Base-by-base conservation (phyloP, 1,140 invertebrate species). In the Drosophila arawakana region DNA sequence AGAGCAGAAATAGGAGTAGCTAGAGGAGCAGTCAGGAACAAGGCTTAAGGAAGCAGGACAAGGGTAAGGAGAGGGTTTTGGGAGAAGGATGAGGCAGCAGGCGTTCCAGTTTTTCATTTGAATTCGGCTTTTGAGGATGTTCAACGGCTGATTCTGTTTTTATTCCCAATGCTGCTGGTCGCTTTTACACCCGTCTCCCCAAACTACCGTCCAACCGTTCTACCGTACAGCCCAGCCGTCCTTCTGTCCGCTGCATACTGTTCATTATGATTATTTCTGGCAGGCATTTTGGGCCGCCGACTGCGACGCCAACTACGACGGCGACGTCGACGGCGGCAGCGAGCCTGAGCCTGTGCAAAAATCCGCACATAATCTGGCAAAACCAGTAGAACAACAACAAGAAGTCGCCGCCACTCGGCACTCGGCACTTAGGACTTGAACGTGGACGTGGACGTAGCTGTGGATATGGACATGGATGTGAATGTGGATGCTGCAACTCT, bases 291-390 rank as follows among this genome's bases (percentile, higher is more conserved):
- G 57, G 65, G 49, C 41, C 49, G 44, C 34, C 46, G 41, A 39
- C 47, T 39, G 46, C n/a, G 54, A 34, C 49, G 30, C 10, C 46
- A 21, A 30, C 43, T 9, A 30, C 11, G 49, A 35, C n/a, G 37
- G n/a, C 18, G 21, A 34, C 30, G 15, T 21, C 3, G 43, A 34
- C 52, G 25, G 37, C 7, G 61, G 3, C 21, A 1, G 35, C 8
- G n/a, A 21, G 44, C 3, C 35, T 34, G 41, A 52, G 80, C 18
- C 76, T 84, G 82, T 86, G 83, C 84, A 88, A 89, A 88, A 88
- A 88, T 88, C 84, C 84, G 84, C 80, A 88, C 84, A 88, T 88
- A 89, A 88, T 88, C 84, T 80, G 46, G 84, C 80, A 89, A 84
- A 88, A 88, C 84, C 84, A 88, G 84, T 88, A 84, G 84, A 88